Base-by-base conservation (phyloP, 2,888 invertebrate species). In the Arctia plantaginis region DNA sequence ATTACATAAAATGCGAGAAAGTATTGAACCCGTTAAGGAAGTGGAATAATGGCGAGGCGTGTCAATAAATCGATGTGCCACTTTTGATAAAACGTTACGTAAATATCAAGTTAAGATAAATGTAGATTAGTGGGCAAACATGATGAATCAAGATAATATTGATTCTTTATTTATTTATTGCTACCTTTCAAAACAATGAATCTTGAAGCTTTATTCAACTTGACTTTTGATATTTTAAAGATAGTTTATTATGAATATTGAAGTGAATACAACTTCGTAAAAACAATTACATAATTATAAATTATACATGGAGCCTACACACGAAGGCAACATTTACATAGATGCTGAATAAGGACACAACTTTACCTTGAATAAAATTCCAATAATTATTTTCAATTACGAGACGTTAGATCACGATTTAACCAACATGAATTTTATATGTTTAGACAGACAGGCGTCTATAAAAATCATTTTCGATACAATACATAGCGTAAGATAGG, bases 291-390 rank as follows among this genome's bases (percentile, higher is more conserved):
- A 80, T 81, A 86, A 89, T 88, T 87, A 86, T 69, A 84, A 86
- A 88, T 88, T 85, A 82, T 84, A 84, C 83, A 86, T 82, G 82
- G 84, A 78, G 80, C 78, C 76, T 83, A 85, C 82, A 78, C 78
- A 83, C 85, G 78, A 77, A 74, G 89, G 73, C 76, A 84, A 83
- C 62, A 30, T 27, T 27, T 85, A 78, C 83, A 80, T 82, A 77
- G 77, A 73, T 75, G 78, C 78, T 82, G 80, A 82, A 82, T 87
- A 87, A 90, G 89, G 90, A 90, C 90, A 85, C 77, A 76, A 76
- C 74, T 77, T 87, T 79, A 86, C 90, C 91, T 90, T 90, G 89
- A 84, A 88, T 85, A 87, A 85, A 88, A 89, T 82, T 80, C 75
- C 84, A 85, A 85, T 89, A 85, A 89, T 90, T 89, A 90, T 86